Conservation (phyloP, 2,888 invertebrate species). For the Eumacrocentrus americanus region DNA sequence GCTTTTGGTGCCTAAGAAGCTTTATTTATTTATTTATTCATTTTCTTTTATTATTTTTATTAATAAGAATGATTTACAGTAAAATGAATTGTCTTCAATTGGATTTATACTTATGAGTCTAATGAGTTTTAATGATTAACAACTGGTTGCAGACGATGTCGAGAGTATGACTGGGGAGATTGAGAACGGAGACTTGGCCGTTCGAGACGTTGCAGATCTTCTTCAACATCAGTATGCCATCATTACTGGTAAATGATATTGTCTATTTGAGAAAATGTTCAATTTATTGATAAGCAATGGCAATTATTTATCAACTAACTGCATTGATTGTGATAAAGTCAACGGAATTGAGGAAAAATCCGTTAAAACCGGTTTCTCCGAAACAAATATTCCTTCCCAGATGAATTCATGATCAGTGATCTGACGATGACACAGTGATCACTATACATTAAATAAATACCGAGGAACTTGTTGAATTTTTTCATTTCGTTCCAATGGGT, state of each 20-base stretch:
- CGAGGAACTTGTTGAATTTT: too few relatives aligned
- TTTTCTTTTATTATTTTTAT: too few relatives aligned
- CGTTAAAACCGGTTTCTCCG: conserved; percentile 42
- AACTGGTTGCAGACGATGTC: conserved; percentile 55
- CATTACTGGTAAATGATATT: conserved; percentile 71
- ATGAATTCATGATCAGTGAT: too few relatives aligned
- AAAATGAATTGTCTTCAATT: neutral
- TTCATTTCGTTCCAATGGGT: too few relatives aligned
- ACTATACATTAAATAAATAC: too few relatives aligned
- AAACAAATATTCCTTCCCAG: too few relatives aligned
- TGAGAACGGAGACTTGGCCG: conserved; percentile 70
- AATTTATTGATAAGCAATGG: neutral
- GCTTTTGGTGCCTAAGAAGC: too few relatives aligned
- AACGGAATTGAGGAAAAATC: conserved; percentile 28
- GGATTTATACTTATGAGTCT: neutral
- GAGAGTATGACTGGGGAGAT: conserved; percentile 64
- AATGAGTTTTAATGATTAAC: conserved; percentile 46
- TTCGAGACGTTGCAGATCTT: conserved; percentile 84
- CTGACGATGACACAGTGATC: too few relatives aligned
- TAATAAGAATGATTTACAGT: neutral
- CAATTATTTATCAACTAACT: neutral
- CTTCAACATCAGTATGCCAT: conserved; percentile 88
- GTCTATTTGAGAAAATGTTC: neutral
- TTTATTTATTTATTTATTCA: too few relatives aligned
- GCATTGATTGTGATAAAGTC: conserved; percentile 1